phyloP scores from a whole-genome alignment of 2,888 invertebrate genomes.

The Lutraria lutraria region DNA sequence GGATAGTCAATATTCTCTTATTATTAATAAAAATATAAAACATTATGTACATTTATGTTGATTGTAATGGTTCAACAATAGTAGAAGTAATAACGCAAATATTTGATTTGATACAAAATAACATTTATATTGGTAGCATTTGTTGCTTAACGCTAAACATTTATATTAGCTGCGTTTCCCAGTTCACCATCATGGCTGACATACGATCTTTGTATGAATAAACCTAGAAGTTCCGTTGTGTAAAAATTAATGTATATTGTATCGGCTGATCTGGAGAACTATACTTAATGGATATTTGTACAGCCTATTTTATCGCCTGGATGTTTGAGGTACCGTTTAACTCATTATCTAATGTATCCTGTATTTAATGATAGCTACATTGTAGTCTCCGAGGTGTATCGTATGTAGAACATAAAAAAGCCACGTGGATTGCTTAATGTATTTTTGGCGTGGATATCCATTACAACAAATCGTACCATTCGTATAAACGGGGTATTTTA shows the following conservation, averaged over 20 bases:
- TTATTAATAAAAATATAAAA: no score
- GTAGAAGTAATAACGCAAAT: no score
- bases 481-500: not conserved
- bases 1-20: no score
- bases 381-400: not conserved
- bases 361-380: not conserved
- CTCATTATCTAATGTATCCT: not conserved
- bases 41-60: no score
- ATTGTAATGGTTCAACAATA: no score
- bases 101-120: no score
- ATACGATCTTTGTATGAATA: no score
- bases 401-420: not conserved
- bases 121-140: no score
- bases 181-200: no score
- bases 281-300: not conserved
- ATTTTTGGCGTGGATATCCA: not conserved
- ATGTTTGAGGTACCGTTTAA: not conserved
- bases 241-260: not conserved
- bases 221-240: not conserved
- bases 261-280: not conserved
- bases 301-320: not conserved
- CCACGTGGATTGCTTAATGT: conserved; percentile 5
- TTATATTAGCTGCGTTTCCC: no score
- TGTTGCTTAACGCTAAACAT: no score
- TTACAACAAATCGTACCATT: not conserved